Conservation (phyloP, 2,113 vertebrate genomes). For the Phasianus colchicus region DNA sequence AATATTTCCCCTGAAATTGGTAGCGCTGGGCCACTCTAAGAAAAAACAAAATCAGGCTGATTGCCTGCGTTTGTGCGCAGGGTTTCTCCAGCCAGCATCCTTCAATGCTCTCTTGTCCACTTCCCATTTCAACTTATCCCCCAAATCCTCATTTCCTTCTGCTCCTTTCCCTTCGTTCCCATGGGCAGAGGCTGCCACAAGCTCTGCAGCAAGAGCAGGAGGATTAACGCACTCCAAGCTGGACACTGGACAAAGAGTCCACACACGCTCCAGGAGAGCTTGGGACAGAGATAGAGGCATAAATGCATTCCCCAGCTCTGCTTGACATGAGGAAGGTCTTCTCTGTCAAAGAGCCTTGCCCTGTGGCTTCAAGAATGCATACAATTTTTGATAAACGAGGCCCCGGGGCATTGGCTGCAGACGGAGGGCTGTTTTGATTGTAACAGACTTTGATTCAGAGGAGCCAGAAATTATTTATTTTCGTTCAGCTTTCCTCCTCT, state of each 20-base stretch:
- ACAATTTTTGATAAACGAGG: slow-evolving; percentile 23
- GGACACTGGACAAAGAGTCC: neutral
- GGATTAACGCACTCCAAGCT: neutral
- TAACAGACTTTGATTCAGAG: slow-evolving; percentile 70
- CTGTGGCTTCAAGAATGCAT: slow-evolving; percentile 2
- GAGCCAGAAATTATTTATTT: slow-evolving; percentile 71
- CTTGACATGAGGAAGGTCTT: slow-evolving; percentile 15
- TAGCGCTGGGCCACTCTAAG: neutral
- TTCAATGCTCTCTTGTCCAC: slow-evolving; percentile 37
- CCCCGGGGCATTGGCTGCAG: slow-evolving; percentile 45
- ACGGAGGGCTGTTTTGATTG: slow-evolving; percentile 45
- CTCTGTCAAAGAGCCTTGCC: neutral
- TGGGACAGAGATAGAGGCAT: neutral
- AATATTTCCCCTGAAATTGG: neutral
- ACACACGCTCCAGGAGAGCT: neutral
- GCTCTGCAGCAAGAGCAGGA: neutral
- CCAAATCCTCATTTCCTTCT: slow-evolving; percentile 9
- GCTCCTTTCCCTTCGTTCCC: neutral
- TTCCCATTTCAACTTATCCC: slow-evolving; percentile 18
- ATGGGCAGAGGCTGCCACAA: neutral
- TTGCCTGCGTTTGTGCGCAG: neutral
- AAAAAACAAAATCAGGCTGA: neutral
- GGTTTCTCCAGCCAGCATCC: neutral
- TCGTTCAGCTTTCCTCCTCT: slow-evolving; percentile 3
- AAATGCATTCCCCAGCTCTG: neutral